Conservation (phyloP, 1,140 invertebrate species). For the Drosophila nasuta region DNA sequence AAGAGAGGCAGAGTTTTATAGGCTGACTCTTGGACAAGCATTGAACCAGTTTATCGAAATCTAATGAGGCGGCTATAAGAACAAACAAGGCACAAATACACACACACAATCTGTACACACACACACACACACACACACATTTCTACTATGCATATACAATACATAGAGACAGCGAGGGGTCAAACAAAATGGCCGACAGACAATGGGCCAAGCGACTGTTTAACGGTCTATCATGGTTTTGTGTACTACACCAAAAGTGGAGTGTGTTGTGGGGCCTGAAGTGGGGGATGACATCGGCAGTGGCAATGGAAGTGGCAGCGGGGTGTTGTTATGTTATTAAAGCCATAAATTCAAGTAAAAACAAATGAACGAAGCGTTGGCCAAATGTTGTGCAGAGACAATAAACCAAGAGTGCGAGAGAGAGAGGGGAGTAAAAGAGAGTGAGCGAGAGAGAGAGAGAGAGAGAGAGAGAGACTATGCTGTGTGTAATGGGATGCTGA, state of each 20-base stretch:
- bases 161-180: conserved; percentile 22
- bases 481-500: conserved; percentile 47
- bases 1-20: not conserved
- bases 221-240: conserved; percentile 22
- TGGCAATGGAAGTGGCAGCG: not conserved
- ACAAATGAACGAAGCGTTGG: conserved; percentile 67
- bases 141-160: conserved; percentile 3
- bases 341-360: conserved; percentile 67
- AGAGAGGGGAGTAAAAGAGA: not conserved
- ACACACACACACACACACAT: conserved; percentile 8
- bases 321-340: conserved; percentile 58
- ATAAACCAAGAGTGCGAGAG: conserved; percentile 4
- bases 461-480: conserved; percentile 9
- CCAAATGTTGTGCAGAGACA: conserved; percentile 50
- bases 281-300: not conserved
- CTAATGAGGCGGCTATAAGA: conserved; percentile 72
- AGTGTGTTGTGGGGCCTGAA: too few relatives aligned
- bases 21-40: conserved; percentile 42
- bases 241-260: not conserved
- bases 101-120: conserved; percentile 15
- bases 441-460: not conserved
- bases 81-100: conserved; percentile 47
- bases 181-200: conserved; percentile 60
- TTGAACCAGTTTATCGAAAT: conserved; percentile 65
- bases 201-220: conserved; percentile 47